Percentiles rank a stretch among this genome's conserved stretches.
Conservation (phyloP, 1,140 invertebrate genomes). For the Cyphomyrmex costatus region DNA sequence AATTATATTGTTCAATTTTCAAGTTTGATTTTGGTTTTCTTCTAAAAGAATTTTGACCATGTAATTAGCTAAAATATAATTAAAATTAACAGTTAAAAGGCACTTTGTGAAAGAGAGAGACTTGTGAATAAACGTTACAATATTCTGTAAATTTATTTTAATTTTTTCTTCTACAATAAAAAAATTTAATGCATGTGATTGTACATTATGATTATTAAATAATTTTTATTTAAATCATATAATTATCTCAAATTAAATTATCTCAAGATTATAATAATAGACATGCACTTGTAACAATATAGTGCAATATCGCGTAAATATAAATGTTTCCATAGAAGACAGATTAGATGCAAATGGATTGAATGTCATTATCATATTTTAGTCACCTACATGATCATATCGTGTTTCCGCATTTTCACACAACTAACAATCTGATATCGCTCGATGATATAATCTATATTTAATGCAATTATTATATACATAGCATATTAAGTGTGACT, state of each 20-base stretch:
- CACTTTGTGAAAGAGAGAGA: not conserved
- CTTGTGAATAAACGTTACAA: not conserved
- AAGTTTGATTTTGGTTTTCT: not conserved
- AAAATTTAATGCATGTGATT: not conserved
- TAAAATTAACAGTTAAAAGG: not conserved
- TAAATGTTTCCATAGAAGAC: constrained; percentile 8
- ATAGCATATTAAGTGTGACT: not conserved
- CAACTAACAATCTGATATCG: not conserved
- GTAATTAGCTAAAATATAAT: not conserved
- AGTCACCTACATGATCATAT: not conserved
- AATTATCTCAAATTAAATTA: not conserved
- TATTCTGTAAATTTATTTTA: not conserved
- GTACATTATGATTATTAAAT: not conserved
- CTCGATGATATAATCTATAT: not conserved
- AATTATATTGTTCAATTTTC: not conserved
- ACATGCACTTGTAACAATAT: not conserved
- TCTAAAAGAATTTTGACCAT: not conserved
- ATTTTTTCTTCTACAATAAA: not conserved
- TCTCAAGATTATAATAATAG: not conserved
- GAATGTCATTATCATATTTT: constrained; percentile 35
- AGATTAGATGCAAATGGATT: constrained; percentile 34
- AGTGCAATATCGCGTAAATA: not conserved
- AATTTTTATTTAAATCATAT: not conserved
- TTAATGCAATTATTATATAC: not conserved
- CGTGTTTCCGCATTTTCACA: constrained; percentile 19